Conservation (phyloP, 1,140 invertebrate genomes). For the Drosophila nannoptera region DNA sequence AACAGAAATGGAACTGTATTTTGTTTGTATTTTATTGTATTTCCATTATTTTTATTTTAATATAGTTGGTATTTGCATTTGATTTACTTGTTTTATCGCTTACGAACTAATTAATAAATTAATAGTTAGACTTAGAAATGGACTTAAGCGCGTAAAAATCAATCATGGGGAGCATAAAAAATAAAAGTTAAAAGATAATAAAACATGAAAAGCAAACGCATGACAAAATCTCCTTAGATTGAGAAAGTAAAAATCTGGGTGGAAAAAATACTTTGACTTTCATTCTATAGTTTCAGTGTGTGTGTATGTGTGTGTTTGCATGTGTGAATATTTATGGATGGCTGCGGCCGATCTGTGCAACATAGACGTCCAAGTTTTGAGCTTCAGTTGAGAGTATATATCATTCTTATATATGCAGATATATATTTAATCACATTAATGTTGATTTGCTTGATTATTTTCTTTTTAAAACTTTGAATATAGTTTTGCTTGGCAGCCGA, state of each 20-base stretch:
- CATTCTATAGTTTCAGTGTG: slow-evolving; percentile 39
- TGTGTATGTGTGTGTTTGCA: slow-evolving; percentile 7
- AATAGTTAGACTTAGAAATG: slow-evolving; percentile 72
- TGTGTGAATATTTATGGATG: background rate
- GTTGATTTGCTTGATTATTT: slow-evolving; percentile 11
- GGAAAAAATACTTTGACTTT: slow-evolving; percentile 64
- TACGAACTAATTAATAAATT: slow-evolving; percentile 78
- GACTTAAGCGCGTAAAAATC: slow-evolving; percentile 63
- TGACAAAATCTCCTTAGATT: slow-evolving; percentile 45
- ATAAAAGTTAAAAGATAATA: slow-evolving; percentile 22
- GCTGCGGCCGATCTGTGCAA: background rate
- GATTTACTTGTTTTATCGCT: slow-evolving; percentile 61
- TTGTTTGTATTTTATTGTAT: slow-evolving; percentile 51
- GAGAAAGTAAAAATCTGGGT: slow-evolving; percentile 35
- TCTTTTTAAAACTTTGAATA: background rate
- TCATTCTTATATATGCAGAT: slow-evolving; percentile 4
- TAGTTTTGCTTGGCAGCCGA: slow-evolving; percentile 10
- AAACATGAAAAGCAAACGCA: slow-evolving; percentile 59
- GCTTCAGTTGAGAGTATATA: slow-evolving; percentile 5
- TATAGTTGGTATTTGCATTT: slow-evolving; percentile 68
- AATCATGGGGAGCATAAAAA: slow-evolving; percentile 49
- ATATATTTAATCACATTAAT: slow-evolving; percentile 1
- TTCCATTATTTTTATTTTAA: slow-evolving; percentile 65
- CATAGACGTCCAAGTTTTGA: slow-evolving; percentile 8
- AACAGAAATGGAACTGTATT: background rate